phyloP scores from a whole-genome alignment of 2,797 vertebrate species.

The Gallinago solitaria region DNA sequence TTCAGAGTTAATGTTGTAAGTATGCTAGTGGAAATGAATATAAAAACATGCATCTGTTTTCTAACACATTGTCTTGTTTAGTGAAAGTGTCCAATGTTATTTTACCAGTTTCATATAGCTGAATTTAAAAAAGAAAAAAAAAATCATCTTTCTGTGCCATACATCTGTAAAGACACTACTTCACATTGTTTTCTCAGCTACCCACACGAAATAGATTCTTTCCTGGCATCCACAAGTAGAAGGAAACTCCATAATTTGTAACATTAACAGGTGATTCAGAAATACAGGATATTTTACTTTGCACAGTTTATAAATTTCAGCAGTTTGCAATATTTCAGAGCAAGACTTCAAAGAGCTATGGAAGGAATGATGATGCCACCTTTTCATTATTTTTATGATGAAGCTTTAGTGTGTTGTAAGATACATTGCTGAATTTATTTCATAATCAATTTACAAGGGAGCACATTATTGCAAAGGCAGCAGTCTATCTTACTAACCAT shows the following conservation, averaged over 20 bases:
- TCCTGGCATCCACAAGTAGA: neutral
- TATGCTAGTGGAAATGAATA: neutral
- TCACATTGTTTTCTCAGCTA: constrained; percentile 31
- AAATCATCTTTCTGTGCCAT: neutral
- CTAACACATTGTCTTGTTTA: neutral
- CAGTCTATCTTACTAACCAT: constrained; percentile 29
- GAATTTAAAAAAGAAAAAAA: neutral
- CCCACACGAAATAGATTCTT: constrained; percentile 24
- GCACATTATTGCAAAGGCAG: constrained; percentile 63
- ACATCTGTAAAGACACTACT: neutral
- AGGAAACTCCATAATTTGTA: constrained; percentile 24
- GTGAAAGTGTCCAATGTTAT: neutral
- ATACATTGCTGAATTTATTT: constrained; percentile 68
- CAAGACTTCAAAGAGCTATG: constrained; percentile 29
- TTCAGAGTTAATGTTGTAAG: neutral
- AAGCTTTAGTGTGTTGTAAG: constrained; percentile 30
- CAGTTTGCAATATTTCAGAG: constrained; percentile 14
- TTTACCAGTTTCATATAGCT: neutral
- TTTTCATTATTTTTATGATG: constrained; percentile 63
- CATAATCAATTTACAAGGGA: constrained; percentile 54
- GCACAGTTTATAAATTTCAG: constrained; percentile 18
- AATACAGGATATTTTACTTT: constrained; percentile 49
- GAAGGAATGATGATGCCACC: constrained; percentile 32
- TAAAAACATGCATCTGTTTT: neutral
- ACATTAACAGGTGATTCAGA: constrained; percentile 64